phyloP scores from a whole-genome alignment of 2,113 vertebrate species.

The Anthoscopus minutus region DNA sequence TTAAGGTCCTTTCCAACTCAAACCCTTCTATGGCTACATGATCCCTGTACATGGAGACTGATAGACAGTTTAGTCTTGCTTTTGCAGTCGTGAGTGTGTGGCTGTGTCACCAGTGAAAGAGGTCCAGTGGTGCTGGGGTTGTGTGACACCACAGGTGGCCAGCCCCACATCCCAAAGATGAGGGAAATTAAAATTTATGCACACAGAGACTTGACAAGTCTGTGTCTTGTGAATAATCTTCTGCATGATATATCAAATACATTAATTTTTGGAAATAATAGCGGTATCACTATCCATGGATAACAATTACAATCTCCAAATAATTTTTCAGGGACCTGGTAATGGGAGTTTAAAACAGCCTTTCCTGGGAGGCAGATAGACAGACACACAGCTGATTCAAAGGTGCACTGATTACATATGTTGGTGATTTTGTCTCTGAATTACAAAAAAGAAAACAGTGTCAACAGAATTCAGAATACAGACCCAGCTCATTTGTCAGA shows the following conservation, averaged over 20 bases:
- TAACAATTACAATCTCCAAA: not conserved
- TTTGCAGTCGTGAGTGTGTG: not conserved
- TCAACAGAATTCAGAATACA: not conserved
- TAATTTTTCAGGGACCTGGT: not conserved
- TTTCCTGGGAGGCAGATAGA: not conserved
- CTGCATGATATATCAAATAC: not conserved
- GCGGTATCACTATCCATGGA: not conserved
- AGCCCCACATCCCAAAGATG: not conserved
- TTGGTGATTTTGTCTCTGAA: not conserved
- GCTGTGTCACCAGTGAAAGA: not conserved
- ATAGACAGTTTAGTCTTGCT: not conserved
- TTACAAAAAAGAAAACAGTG: not conserved
- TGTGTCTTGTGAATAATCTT: not conserved
- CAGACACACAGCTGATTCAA: not conserved
- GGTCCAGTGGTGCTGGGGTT: not conserved
- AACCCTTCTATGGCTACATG: not conserved
- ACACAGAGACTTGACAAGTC: not conserved
- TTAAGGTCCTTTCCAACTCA: not conserved
- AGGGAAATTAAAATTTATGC: not conserved
- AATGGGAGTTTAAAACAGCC: not conserved
- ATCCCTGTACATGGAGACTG: not conserved
- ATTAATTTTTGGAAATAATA: not conserved
- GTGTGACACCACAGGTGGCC: not conserved
- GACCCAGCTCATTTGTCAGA: not conserved
- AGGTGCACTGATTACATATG: not conserved